Conservation (phyloP, 2,888 invertebrate species). For the Criorhina ranunculi region DNA sequence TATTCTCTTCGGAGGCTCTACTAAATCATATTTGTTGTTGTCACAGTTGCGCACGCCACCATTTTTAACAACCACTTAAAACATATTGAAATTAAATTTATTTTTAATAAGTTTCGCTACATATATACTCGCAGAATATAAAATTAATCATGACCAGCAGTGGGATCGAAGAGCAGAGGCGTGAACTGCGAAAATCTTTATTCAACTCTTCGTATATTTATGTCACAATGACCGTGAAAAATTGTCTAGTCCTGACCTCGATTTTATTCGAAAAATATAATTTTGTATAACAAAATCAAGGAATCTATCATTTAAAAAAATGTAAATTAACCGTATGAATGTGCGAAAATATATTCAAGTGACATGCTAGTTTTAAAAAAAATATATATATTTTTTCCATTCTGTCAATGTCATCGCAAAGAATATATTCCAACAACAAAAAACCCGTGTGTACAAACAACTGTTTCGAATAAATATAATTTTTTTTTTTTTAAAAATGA, state of each 20-base stretch:
- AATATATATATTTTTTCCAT: conserved; percentile 4
- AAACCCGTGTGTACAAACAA: conserved; percentile 33
- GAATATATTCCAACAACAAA: conserved; percentile 5
- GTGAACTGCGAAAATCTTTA: conserved; percentile 27
- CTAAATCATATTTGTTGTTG: not conserved
- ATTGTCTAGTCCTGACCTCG: conserved; percentile 25
- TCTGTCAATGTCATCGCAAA: conserved; percentile 44
- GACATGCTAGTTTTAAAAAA: conserved; percentile 12
- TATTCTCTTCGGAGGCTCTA: not conserved
- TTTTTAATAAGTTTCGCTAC: not conserved
- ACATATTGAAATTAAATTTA: not conserved
- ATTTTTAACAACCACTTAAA: not conserved
- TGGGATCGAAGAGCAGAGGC: not conserved
- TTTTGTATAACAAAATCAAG: not conserved
- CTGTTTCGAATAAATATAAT: conserved; percentile 35
- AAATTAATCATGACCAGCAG: conserved; percentile 2
- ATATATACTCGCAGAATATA: conserved; percentile 1
- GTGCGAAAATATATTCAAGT: conserved; percentile 17
- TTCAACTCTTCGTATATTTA: not conserved
- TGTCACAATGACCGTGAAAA: conserved; percentile 21
- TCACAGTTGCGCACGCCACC: conserved; percentile 27
- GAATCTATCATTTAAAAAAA: conserved; percentile 39
- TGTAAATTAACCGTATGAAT: conserved; percentile 40
- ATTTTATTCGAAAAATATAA: not conserved
- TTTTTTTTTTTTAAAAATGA: conserved; percentile 19